Conservation (phyloP, 2,888 invertebrate species). For the Andrena chrysosceles region DNA sequence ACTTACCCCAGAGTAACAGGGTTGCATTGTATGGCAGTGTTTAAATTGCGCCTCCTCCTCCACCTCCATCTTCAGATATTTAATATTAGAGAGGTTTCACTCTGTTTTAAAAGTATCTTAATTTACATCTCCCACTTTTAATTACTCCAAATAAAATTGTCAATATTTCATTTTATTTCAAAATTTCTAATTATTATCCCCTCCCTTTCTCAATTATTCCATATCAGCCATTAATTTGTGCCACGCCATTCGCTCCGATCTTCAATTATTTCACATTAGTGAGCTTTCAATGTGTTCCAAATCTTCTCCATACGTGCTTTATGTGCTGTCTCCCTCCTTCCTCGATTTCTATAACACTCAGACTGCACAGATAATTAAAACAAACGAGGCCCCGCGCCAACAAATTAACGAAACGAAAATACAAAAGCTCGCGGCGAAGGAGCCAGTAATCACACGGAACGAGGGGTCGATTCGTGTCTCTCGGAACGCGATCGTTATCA, state of each 20-base stretch:
- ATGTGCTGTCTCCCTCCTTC: neutral
- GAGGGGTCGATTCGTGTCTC: constrained; percentile 10
- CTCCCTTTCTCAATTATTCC: neutral
- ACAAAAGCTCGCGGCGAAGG: neutral
- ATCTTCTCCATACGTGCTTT: too few species aligned
- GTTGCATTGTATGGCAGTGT: neutral
- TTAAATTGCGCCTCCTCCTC: neutral
- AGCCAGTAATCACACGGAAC: constrained; percentile 2
- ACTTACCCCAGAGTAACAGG: constrained; percentile 2
- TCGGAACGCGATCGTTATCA: constrained; percentile 3
- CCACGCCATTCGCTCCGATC: neutral
- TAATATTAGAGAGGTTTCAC: constrained; percentile 4
- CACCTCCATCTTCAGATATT: neutral
- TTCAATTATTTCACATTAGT: neutral
- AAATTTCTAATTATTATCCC: neutral
- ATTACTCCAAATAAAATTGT: too few species aligned
- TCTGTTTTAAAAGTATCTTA: neutral
- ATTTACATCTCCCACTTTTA: neutral
- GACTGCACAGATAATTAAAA: neutral
- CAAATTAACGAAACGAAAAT: neutral
- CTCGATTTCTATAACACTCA: neutral
- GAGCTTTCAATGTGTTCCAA: neutral
- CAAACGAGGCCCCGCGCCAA: neutral
- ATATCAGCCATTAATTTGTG: neutral
- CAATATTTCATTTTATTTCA: too few species aligned